A percentile compares a stretch with the other conserved stretches of the same genome.
Conservation (phyloP, 2,797 vertebrate genomes). For the Cynodonichthys magdalenae region DNA sequence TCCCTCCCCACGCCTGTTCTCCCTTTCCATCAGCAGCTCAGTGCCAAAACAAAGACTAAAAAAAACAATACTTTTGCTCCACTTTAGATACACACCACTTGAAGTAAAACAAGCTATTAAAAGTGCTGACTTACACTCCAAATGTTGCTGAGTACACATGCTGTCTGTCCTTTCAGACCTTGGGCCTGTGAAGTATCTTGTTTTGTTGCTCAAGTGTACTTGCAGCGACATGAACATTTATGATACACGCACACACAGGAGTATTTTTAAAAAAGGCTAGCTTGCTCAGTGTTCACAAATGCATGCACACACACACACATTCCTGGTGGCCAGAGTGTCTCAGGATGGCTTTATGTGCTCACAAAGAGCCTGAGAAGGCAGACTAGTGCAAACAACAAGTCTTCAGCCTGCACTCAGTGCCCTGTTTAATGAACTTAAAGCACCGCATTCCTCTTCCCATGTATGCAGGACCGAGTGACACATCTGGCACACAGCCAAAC, state of each 20-base stretch:
- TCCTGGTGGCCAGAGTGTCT: slow-evolving; percentile 29
- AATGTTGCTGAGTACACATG: slow-evolving; percentile 43
- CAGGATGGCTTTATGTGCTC: slow-evolving; percentile 22
- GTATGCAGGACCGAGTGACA: slow-evolving; percentile 48
- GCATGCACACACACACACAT: slow-evolving; percentile 3
- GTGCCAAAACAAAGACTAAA: slow-evolving; percentile 65
- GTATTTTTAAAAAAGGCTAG: neutral
- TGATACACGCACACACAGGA: neutral
- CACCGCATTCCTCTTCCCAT: slow-evolving; percentile 64
- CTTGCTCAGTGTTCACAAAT: neutral
- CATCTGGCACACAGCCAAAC: slow-evolving; percentile 59
- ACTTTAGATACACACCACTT: slow-evolving; percentile 42
- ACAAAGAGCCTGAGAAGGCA: slow-evolving; percentile 55
- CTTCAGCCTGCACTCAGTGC: slow-evolving; percentile 59
- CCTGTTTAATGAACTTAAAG: slow-evolving; percentile 70
- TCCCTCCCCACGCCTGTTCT: slow-evolving; percentile 25
- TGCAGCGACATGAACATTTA: slow-evolving; percentile 13
- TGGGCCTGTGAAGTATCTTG: slow-evolving; percentile 22
- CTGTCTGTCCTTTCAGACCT: slow-evolving; percentile 44
- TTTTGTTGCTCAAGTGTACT: slow-evolving; percentile 25
- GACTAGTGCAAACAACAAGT: slow-evolving; percentile 64
- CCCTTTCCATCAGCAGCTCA: slow-evolving; percentile 43
- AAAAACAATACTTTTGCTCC: slow-evolving; percentile 42
- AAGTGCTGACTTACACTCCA: slow-evolving; percentile 60
- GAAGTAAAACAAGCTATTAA: slow-evolving; percentile 57